Evolutionary conservation across 1,140 invertebrate genomes (phyloP).

Genomic region (Brachionus angularis): DNA sequence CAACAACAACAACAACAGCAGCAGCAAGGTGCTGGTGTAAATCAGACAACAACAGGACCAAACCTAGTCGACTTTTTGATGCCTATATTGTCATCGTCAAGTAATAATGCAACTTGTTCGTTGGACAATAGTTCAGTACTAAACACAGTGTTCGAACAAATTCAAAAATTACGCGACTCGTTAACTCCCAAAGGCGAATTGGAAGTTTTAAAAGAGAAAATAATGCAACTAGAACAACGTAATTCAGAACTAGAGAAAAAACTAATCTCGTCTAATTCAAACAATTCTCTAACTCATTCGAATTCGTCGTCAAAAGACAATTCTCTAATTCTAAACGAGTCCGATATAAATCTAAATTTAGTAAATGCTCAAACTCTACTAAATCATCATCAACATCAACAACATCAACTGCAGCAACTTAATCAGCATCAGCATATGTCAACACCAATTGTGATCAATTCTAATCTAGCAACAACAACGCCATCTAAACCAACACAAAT

Average conservation of each 20-base stretch:
- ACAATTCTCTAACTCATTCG: not conserved
- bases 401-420: not conserved
- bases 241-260: constrained; percentile 43
- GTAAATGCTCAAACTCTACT: not conserved
- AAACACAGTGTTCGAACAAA: constrained; percentile 14
- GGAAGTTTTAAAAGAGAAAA: constrained; percentile 29
- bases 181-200: constrained; percentile 22
- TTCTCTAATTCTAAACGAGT: constrained; percentile 14
- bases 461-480: not conserved
- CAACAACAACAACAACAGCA: too few relatives aligned
- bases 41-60: too few relatives aligned
- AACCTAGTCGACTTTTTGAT: too few relatives aligned
- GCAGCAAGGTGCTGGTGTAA: too few relatives aligned
- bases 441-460: not conserved
- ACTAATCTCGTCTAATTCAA: constrained; percentile 3
- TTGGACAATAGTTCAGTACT: constrained; percentile 6
- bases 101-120: too few relatives aligned
- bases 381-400: not conserved
- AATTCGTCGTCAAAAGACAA: constrained; percentile 10
- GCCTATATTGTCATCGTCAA: too few relatives aligned
- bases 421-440: not conserved
- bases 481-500: not conserved
- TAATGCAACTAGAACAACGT: constrained; percentile 19
- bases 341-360: too few relatives aligned
- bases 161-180: constrained; percentile 22